phyloP scores from a whole-genome alignment of 2,797 vertebrate genomes.

The Enteromius treurensis region DNA sequence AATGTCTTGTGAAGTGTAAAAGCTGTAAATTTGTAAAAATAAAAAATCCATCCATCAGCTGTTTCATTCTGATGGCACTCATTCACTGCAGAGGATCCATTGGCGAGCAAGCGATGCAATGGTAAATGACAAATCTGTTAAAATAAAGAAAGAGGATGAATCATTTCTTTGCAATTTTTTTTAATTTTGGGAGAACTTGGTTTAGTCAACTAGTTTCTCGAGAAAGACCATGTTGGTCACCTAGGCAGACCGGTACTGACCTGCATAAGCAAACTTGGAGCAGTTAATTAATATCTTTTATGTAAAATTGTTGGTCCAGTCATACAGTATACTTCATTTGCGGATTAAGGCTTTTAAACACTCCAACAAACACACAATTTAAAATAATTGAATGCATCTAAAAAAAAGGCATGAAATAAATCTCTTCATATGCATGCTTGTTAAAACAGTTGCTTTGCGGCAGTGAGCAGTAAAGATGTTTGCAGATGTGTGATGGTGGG shows the following conservation, averaged over 20 bases:
- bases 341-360: constrained; percentile 11
- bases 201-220: neutral
- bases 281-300: neutral
- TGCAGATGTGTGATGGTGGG: constrained; percentile 31
- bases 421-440: neutral
- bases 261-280: neutral
- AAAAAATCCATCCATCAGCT: neutral
- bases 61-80: neutral
- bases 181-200: neutral
- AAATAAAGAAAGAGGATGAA: neutral
- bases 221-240: constrained; percentile 7
- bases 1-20: neutral
- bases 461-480: constrained; percentile 1
- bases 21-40: neutral
- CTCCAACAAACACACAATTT: neutral
- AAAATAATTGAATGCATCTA: neutral
- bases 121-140: no score
- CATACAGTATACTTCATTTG: neutral
- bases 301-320: neutral
- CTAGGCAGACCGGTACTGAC: neutral
- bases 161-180: neutral
- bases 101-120: no score
- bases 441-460: constrained; percentile 8
- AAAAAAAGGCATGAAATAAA: neutral
- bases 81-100: neutral